These are phyloP conservation scores for Thecophora atra DNA, from an alignment of 2,888 invertebrate species.

Conservation along the genomic window DNA sequence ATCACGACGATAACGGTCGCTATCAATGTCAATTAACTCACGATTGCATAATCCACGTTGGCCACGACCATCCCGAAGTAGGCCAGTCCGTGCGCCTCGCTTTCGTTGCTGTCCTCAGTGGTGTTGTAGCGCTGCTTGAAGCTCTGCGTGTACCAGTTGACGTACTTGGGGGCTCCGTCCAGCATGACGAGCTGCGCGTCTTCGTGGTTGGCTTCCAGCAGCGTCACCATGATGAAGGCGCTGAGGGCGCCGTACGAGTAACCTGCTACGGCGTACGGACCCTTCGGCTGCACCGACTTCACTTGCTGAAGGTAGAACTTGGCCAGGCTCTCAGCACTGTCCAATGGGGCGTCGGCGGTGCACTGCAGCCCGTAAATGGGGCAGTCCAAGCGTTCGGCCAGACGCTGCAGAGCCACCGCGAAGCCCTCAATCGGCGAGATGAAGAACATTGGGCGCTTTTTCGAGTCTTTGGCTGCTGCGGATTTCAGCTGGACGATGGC, in stretches of 20 bases:
- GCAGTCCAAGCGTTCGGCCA: slow-evolving; percentile 78
- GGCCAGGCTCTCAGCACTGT: slow-evolving; percentile 78
- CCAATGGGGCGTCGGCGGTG: slow-evolving; percentile 77
- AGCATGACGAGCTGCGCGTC: slow-evolving; percentile 72
- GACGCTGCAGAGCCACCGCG: slow-evolving; percentile 74
- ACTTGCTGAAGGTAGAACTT: slow-evolving; percentile 77
- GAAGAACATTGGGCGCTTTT: slow-evolving; percentile 72
- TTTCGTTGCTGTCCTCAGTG: slow-evolving; percentile 68
- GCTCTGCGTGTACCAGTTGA: slow-evolving; percentile 77
- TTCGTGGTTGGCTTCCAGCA: slow-evolving; percentile 74
- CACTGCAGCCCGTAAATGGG: slow-evolving; percentile 93
- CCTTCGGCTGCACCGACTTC: slow-evolving; percentile 77
- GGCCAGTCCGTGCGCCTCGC: slow-evolving; percentile 79
- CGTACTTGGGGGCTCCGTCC: slow-evolving; percentile 89
- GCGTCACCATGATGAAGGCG: slow-evolving; percentile 93
- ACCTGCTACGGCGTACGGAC: slow-evolving; percentile 90
- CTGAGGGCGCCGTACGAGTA: slow-evolving; percentile 97
- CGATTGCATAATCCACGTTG: slow-evolving; percentile 78
- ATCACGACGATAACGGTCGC: not conserved
- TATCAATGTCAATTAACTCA: slow-evolving; percentile 57
- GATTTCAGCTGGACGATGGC: slow-evolving; percentile 75
- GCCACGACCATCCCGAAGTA: slow-evolving; percentile 85
- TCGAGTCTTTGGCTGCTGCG: slow-evolving; percentile 58
- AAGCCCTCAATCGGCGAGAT: slow-evolving; percentile 91
- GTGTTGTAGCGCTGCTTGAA: slow-evolving; percentile 67